Evolutionary conservation across 2,888 invertebrate genomes (phyloP).

Genomic region (Scelioninae gen. 1): DNA sequence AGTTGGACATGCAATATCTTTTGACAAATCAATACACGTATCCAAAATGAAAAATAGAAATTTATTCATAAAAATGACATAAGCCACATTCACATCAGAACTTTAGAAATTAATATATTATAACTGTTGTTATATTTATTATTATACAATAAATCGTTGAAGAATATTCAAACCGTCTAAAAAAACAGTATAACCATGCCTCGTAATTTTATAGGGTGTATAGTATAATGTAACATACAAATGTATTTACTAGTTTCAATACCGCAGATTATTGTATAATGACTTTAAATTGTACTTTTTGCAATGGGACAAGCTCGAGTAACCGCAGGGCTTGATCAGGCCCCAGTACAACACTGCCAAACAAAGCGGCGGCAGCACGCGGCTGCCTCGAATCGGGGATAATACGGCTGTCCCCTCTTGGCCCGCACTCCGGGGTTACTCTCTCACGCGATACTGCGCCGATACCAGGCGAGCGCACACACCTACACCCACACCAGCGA

Average conservation of each 20-base stretch:
- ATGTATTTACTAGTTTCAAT: background rate
- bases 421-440: slow-evolving; percentile 68
- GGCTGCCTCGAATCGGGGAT: slow-evolving; percentile 67
- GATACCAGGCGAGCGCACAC: slow-evolving; percentile 71
- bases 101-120: too few relatives aligned
- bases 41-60: background rate
- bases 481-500: slow-evolving; percentile 72
- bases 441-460: slow-evolving; percentile 78
- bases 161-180: too few relatives aligned
- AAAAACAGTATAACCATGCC: too few relatives aligned
- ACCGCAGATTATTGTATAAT: slow-evolving; percentile 8
- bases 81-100: too few relatives aligned
- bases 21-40: background rate
- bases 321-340: slow-evolving; percentile 60
- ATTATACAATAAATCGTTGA: too few relatives aligned
- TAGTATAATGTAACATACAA: background rate
- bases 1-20: background rate
- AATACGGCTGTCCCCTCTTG: slow-evolving; percentile 74
- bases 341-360: slow-evolving; percentile 63
- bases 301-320: background rate
- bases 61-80: too few relatives aligned
- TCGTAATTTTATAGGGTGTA: too few relatives aligned
- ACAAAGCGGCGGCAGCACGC: slow-evolving; percentile 64
- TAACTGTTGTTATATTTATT: too few relatives aligned
- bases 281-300: slow-evolving; percentile 22